Percentiles rank a stretch among this genome's conserved stretches.
These are phyloP conservation scores for Empis livida DNA, from an alignment of 2,888 invertebrate genomes.

Conservation along the genomic window DNA sequence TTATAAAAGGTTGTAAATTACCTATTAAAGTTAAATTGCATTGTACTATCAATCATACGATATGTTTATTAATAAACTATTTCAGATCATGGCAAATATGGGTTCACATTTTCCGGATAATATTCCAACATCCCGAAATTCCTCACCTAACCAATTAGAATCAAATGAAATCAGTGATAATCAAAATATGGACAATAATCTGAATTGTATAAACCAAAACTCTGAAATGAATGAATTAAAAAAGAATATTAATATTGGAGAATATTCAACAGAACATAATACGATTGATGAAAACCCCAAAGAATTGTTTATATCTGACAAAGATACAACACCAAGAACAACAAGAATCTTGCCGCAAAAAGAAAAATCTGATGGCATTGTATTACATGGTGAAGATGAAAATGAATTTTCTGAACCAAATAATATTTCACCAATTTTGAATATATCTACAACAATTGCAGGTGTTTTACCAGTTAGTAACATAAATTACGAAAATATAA, in stretches of 20 bases:
- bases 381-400: constrained; percentile 14
- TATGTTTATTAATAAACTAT: constrained; percentile 4
- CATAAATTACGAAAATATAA: constrained; percentile 2
- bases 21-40: too few species aligned
- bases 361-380: constrained; percentile 15
- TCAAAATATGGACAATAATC: not conserved
- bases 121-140: constrained; percentile 17
- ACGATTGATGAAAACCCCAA: not conserved
- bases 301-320: not conserved
- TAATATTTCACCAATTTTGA: constrained; percentile 30
- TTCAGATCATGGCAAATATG: constrained; percentile 36
- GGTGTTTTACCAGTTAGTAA: not conserved
- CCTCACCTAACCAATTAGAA: constrained; percentile 10
- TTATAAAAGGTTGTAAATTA: too few species aligned
- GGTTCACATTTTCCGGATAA: constrained; percentile 33
- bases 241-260: constrained; percentile 11
- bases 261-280: constrained; percentile 18
- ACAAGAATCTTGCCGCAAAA: constrained; percentile 7
- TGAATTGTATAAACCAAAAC: not conserved
- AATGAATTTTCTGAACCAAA: constrained; percentile 20
- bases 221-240: not conserved
- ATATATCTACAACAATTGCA: constrained; percentile 5
- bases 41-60: too few species aligned
- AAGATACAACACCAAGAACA: constrained; percentile 17
- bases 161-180: not conserved